Evolutionary conservation across 2,888 invertebrate genomes (phyloP).

Genomic region (Iselma pallidipennis): DNA sequence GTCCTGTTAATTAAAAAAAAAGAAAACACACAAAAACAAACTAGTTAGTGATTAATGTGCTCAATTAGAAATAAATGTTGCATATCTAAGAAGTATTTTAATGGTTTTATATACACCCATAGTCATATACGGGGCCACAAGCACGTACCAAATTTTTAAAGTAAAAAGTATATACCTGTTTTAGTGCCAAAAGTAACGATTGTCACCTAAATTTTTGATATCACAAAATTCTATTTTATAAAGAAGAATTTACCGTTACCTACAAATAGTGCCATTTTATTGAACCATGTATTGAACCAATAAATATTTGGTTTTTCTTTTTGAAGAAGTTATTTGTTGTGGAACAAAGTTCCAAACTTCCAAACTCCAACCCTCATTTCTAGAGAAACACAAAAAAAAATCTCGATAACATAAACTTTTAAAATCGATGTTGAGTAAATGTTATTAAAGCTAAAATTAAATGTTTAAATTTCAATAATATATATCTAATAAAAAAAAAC

Average conservation of each 20-base stretch:
- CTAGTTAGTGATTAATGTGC: constrained; percentile 41
- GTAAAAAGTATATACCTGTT: not conserved
- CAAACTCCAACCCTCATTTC: not conserved
- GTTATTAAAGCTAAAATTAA: constrained; percentile 13
- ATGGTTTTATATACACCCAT: constrained; percentile 34
- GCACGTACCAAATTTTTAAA: constrained; percentile 17
- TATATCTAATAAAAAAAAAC: too few species aligned
- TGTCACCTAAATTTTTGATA: constrained; percentile 16
- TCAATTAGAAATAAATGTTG: constrained; percentile 44
- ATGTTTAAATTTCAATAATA: constrained; percentile 8
- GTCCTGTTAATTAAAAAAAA: constrained; percentile 33
- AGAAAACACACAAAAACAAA: not conserved
- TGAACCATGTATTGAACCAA: constrained; percentile 5
- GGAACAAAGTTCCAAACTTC: too few species aligned
- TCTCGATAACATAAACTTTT: constrained; percentile 4
- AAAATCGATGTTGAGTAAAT: constrained; percentile 10
- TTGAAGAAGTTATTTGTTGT: too few species aligned
- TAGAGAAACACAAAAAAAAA: not conserved
- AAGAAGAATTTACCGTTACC: constrained; percentile 6
- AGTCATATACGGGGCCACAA: constrained; percentile 37
- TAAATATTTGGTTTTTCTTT: constrained; percentile 6
- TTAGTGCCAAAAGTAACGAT: constrained; percentile 23
- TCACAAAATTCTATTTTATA: constrained; percentile 22
- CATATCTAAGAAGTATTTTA: constrained; percentile 36
- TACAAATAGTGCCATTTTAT: constrained; percentile 16